Evolutionary conservation across 2,888 invertebrate genomes (phyloP).

Genomic region (Philereme vetulata): DNA sequence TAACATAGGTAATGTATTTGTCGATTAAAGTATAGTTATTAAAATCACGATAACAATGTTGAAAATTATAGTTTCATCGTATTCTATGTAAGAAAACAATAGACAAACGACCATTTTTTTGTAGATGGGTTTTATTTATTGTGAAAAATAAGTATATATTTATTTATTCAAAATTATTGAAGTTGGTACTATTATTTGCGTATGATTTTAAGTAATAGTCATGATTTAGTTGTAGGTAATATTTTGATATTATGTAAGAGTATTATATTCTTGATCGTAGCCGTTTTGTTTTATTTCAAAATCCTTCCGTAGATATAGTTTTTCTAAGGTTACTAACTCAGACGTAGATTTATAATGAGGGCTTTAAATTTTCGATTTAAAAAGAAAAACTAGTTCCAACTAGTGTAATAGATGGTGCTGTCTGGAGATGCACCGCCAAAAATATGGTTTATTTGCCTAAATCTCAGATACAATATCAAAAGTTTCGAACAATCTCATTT

Average conservation of each 20-base stretch:
- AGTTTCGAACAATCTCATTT: too few species aligned
- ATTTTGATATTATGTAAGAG: slow-evolving; percentile 59
- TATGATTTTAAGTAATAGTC: slow-evolving; percentile 45
- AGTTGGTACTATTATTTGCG: slow-evolving; percentile 41
- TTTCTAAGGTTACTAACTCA: too few species aligned
- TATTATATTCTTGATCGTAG: slow-evolving; percentile 55
- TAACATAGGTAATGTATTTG: slow-evolving; percentile 14
- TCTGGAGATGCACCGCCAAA: too few species aligned
- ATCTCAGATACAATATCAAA: too few species aligned
- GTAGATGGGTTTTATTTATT: slow-evolving; percentile 38
- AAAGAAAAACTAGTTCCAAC: too few species aligned
- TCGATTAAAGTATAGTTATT: slow-evolving; percentile 15
- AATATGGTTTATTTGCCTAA: too few species aligned
- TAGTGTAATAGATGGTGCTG: too few species aligned
- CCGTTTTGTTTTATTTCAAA: slow-evolving; percentile 44
- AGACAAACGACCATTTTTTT: slow-evolving; percentile 23
- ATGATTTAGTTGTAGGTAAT: slow-evolving; percentile 46
- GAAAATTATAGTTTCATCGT: slow-evolving; percentile 12
- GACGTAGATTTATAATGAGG: too few species aligned
- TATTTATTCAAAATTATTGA: slow-evolving; percentile 31
- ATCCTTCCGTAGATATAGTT: neutral
- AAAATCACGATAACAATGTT: slow-evolving; percentile 21
- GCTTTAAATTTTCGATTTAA: too few species aligned
- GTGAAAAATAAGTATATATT: slow-evolving; percentile 37
- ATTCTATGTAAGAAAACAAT: slow-evolving; percentile 11